A percentile compares a stretch with the other conserved stretches of the same genome.
These are phyloP conservation scores for Dromaius novaehollandiae DNA, from an alignment of 2,113 vertebrate species.

Conservation along the genomic window DNA sequence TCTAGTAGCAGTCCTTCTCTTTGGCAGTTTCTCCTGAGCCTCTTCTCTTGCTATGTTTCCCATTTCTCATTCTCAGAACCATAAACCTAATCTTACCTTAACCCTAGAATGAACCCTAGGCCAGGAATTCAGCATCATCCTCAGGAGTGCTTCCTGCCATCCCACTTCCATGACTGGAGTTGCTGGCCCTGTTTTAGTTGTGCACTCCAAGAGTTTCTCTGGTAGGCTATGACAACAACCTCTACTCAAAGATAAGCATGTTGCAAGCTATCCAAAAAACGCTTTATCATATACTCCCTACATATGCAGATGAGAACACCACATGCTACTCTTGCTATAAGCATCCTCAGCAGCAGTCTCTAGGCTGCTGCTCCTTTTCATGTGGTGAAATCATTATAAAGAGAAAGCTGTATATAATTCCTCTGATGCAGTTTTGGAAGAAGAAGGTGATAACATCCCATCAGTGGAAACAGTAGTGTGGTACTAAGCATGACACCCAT, in stretches of 20 bases:
- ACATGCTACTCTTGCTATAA: background rate
- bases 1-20: background rate
- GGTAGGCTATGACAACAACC: background rate
- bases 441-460: background rate
- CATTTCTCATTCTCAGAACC: background rate
- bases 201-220: background rate
- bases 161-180: background rate
- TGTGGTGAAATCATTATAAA: too few species aligned
- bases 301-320: background rate
- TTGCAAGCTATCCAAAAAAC: background rate
- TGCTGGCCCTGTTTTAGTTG: background rate
- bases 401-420: too few species aligned
- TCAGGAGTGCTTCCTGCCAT: background rate
- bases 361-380: too few species aligned
- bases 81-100: background rate
- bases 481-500: background rate
- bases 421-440: background rate
- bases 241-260: background rate
- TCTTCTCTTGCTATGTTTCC: background rate
- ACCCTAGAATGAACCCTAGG: background rate
- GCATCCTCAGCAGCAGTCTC: background rate
- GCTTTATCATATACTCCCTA: background rate
- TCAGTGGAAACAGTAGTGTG: background rate
- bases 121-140: background rate
- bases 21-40: background rate